Percentiles rank a stretch among this genome's conserved stretches.
Evolutionary conservation across 2,797 vertebrate species (phyloP).

Genomic region (Trachurus trachurus): DNA sequence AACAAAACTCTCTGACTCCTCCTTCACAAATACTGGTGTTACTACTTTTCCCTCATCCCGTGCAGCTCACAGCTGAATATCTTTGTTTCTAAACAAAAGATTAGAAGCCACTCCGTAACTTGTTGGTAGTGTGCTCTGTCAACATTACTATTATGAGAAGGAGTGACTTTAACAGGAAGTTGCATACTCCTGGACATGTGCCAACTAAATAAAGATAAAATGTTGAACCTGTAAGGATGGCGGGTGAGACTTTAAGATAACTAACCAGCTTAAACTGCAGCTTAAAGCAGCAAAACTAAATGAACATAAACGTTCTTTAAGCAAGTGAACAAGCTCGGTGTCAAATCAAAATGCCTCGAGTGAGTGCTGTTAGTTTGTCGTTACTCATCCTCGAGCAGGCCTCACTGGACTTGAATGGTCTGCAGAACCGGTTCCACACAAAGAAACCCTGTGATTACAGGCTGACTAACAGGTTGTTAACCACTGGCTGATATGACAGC

Average conservation of each 20-base stretch:
- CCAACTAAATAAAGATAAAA: constrained; percentile 8
- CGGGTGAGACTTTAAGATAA: neutral
- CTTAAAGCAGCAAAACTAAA: neutral
- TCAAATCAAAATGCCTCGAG: constrained; percentile 34
- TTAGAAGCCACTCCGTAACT: constrained; percentile 8
- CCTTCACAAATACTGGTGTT: neutral
- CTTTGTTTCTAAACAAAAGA: constrained; percentile 15
- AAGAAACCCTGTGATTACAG: constrained; percentile 79
- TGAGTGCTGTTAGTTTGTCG: constrained; percentile 53
- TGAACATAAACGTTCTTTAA: neutral
- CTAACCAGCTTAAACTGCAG: neutral
- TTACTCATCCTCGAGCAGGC: constrained; percentile 60
- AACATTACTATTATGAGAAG: constrained; percentile 1
- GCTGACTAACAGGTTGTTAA: constrained; percentile 84
- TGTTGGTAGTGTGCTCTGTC: constrained; percentile 8
- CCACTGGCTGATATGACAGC: constrained; percentile 68
- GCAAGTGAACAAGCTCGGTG: neutral
- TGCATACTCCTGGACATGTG: neutral
- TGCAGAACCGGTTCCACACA: constrained; percentile 84
- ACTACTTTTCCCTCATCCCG: neutral
- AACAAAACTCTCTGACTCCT: neutral
- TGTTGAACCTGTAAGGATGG: neutral
- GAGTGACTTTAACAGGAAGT: constrained; percentile 10
- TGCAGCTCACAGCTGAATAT: neutral
- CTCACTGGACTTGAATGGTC: constrained; percentile 79